Percentiles rank a stretch among this genome's conserved stretches.
Conservation (phyloP, 1,140 invertebrate species). For the Bombus waltoni region DNA sequence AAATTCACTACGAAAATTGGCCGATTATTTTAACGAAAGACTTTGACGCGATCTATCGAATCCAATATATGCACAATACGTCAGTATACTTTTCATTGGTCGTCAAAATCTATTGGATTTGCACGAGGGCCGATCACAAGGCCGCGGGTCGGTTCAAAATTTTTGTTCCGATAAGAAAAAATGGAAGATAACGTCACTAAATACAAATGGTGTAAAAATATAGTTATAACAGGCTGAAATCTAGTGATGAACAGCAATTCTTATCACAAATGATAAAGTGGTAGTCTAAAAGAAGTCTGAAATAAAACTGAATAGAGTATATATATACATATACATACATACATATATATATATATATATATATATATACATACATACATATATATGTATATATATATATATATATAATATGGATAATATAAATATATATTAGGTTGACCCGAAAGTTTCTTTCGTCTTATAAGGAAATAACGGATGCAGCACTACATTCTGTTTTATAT, state of each 20-base stretch:
- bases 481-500: no score
- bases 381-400: no score
- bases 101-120: not conserved
- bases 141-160: not conserved
- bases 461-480: no score
- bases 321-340: no score
- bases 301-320: not conserved
- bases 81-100: not conserved
- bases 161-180: not conserved
- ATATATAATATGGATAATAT: no score
- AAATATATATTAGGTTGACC: no score
- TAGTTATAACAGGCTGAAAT: not conserved
- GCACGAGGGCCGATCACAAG: not conserved
- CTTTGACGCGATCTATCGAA: not conserved
- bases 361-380: no score
- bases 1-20: no score
- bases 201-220: not conserved
- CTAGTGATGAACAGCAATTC: no score
- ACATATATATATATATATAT: no score
- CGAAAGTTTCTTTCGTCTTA: no score
- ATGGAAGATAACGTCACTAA: not conserved
- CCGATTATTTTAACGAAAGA: not conserved
- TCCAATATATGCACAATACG: not conserved
- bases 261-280: not conserved
- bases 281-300: fast-evolving